Percentiles rank a stretch among this genome's conserved stretches.
phyloP scores from a whole-genome alignment of 2,888 invertebrate genomes.

The Limnephilus lunatus region DNA sequence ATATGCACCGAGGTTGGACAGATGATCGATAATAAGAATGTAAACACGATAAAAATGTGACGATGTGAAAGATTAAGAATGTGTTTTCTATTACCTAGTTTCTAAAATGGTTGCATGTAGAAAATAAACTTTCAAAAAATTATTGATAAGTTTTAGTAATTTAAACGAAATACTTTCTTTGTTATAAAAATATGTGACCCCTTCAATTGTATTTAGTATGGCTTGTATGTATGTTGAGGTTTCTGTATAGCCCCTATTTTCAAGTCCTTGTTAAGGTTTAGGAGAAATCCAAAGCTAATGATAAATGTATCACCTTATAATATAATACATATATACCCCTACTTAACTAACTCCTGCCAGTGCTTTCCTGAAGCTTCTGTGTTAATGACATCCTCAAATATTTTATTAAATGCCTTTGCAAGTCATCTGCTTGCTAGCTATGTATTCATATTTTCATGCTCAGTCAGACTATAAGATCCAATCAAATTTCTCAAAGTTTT shows the following conservation, averaged over 20 bases:
- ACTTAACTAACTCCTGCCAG: not conserved
- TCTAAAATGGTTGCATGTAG: not conserved
- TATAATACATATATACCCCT: not conserved
- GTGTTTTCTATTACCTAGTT: not conserved
- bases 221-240: constrained; percentile 2
- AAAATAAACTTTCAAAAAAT: not conserved
- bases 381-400: not conserved
- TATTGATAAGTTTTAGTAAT: not conserved
- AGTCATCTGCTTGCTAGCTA: not conserved
- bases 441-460: not conserved
- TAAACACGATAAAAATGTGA: not conserved
- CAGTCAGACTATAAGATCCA: not conserved
- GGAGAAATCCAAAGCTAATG: not conserved
- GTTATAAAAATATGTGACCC: not conserved
- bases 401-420: not conserved
- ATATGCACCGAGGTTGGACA: not conserved
- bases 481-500: not conserved
- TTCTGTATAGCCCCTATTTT: not conserved
- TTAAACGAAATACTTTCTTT: not conserved
- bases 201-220: not conserved
- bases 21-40: not conserved
- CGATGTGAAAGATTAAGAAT: not conserved
- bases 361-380: not conserved
- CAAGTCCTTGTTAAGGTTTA: not conserved
- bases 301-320: not conserved